A percentile compares a stretch with the other conserved stretches of the same genome.
phyloP scores from a whole-genome alignment of 53 echinoderm and acorn worm genomes.

The Echinometra lucunter region DNA sequence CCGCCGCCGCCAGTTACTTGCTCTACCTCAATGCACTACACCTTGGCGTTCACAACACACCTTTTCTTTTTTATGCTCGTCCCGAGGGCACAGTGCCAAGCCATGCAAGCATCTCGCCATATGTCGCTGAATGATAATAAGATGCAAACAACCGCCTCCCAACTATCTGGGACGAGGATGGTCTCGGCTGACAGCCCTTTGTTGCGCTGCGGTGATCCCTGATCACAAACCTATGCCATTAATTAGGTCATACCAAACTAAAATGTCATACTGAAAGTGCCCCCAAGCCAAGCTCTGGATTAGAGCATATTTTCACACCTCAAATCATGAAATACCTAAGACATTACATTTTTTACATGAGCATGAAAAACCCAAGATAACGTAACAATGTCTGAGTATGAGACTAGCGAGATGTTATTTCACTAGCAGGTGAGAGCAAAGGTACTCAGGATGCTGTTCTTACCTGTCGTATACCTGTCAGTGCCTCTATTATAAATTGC shows the following conservation, averaged over 20 bases:
- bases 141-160: constrained; percentile 60
- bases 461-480: constrained; percentile 54
- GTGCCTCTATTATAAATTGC: background rate
- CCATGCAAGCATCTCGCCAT: constrained; percentile 63
- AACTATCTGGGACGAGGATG: constrained; percentile 44
- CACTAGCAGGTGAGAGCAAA: constrained; percentile 47
- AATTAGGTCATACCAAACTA: constrained; percentile 46
- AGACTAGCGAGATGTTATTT: constrained; percentile 52
- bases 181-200: constrained; percentile 30
- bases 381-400: background rate
- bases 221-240: background rate
- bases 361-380: background rate
- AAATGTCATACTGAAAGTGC: background rate
- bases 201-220: background rate
- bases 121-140: constrained; percentile 66
- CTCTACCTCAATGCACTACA: constrained; percentile 14
- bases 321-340: background rate
- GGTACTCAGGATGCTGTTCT: constrained; percentile 26
- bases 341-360: background rate
- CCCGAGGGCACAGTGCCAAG: constrained; percentile 51
- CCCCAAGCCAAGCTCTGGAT: background rate
- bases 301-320: background rate
- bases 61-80: background rate
- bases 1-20: background rate
- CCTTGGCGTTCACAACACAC: constrained; percentile 56